Base-by-base conservation (phyloP, 2,888 invertebrate genomes). In the Callosobruchus maculatus region DNA sequence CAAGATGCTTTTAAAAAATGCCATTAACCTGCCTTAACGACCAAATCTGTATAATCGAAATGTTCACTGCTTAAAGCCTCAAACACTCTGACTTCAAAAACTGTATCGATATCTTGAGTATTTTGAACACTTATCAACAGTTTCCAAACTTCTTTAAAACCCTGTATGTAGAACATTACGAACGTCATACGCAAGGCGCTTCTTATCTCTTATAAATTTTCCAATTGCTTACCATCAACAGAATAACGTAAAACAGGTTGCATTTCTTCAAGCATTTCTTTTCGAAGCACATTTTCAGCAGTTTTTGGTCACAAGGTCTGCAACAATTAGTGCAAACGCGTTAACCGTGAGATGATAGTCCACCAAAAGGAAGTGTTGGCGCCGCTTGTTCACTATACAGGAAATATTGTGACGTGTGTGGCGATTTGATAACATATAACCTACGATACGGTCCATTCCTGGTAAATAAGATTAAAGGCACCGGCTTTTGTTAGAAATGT, bases 281-380 rank as follows among this genome's bases (percentile, higher is more conserved):
- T 20, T 22, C 67, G 49, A n/a, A 71, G 67, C 71, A 66, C 71
- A 71, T 71, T n/a, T 71, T 71, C 30, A 7, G n/a, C 21, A 2
- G 1, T 66, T 66, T 71, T 26, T 22, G n/a, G 49, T 18, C 9
- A 49, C 49, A 26, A 26, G 7, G 3, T 26, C 26, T 2, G 26
- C 26, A 26, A 26, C 26, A 49, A 18, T 49, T 7, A 13, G 13
- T 49, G 9, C 3, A 49, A 7, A 49, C 49, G 49, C 13, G 49
- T 49, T 49, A 7, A 49, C 7, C 49, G 49, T 18, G 49, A 13
- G 49, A 49, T 13, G 49, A 49, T 49, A 49, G 49, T 49, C 49
- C 18, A 18, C 49, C 49, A 49, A 49, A 49, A 49, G 49, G 49
- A 49, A 49, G 49, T 49, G 13, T 49, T 7, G 49, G 3, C 49